Conservation (phyloP, 2,797 vertebrate species). For the Catamblyrhynchus diadema region DNA sequence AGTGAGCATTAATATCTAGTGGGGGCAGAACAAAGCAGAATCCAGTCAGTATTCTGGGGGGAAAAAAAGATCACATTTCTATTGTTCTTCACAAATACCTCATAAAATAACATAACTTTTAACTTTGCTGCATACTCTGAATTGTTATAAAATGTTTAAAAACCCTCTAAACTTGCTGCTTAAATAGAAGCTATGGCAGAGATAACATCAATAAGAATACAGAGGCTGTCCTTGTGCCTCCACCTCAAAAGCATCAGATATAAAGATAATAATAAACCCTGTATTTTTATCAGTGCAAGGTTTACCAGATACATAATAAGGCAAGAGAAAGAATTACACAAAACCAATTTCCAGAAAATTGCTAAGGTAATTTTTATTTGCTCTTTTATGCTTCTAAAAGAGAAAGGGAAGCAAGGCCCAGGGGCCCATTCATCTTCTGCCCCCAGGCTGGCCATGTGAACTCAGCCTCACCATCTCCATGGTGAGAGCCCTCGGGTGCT, state of each 20-base stretch:
- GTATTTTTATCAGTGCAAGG: not conserved
- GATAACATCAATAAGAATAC: not conserved
- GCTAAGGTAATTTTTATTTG: not conserved
- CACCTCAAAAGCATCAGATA: not conserved
- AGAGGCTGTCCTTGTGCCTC: not conserved
- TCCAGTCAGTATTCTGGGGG: not conserved
- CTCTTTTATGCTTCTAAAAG: not conserved
- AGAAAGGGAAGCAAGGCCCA: not conserved
- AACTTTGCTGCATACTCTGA: not conserved
- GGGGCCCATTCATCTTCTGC: not conserved
- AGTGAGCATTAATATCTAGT: not conserved
- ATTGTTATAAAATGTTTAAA: not conserved
- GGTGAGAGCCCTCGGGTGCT: not conserved
- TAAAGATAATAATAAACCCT: not conserved
- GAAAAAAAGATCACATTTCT: not conserved
- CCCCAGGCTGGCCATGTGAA: constrained; percentile 33
- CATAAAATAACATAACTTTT: constrained; percentile 1
- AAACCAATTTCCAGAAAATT: not conserved
- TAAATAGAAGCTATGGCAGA: constrained; percentile 9
- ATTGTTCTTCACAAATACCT: not conserved
- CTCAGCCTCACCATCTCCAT: not conserved
- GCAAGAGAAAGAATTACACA: not conserved
- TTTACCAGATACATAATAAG: not conserved
- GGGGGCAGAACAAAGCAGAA: constrained; percentile 33
- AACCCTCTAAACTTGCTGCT: not conserved